Evolutionary conservation across 2,113 vertebrate genomes (phyloP), one percentile per base, ranked within the genome.

Genomic region (Rhinoptilus africanus): DNA sequence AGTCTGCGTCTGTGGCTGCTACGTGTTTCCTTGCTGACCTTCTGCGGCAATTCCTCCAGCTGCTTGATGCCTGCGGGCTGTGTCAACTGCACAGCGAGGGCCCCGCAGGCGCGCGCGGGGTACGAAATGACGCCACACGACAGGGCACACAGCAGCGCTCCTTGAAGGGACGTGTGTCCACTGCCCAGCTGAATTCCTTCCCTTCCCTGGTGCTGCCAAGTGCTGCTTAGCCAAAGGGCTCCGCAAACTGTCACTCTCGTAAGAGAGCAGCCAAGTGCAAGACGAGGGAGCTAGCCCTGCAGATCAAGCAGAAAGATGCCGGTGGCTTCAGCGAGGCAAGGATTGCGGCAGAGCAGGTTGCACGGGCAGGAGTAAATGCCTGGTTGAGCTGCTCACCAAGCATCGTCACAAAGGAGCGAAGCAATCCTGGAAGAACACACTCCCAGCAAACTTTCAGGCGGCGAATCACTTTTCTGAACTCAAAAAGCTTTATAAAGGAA

Each of bases 101-200:
- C 8, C 35, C 50, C 3, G 0, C 14, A 3, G 43, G 41, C 51
- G 8, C 69, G 2, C 0, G 0, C 6, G 0, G 1, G 6, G 57
- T 8, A 19, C 2, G 34, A 50, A 54, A 23, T 11, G 26, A 3
- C 1, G 0, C n/a, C 1, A 0, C 20, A 17, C 4, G 3, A 20
- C 1, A 16, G n/a, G 62, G 35, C 35, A 7, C 34, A 2, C 10
- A 16, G 63, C 79, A 16, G 23, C 5, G 1, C 14, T 12, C 34
- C 12, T 2, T 7, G 12, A 35, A 12, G 0, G 0, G 3, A 22
- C 0, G 0, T 5, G 64, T 30, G 19, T 5, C 59, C 20, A 0
- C 74, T 34, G 24, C 35, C 43, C 78, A 3, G 41, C 15, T 1
- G 11, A 51, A 28, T 0, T 14, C 20, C 0, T 10, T 12, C 1